phyloP scores from a whole-genome alignment of 37 sponge, comb jelly and placozoan genomes.

The Oopsacas minuta region DNA sequence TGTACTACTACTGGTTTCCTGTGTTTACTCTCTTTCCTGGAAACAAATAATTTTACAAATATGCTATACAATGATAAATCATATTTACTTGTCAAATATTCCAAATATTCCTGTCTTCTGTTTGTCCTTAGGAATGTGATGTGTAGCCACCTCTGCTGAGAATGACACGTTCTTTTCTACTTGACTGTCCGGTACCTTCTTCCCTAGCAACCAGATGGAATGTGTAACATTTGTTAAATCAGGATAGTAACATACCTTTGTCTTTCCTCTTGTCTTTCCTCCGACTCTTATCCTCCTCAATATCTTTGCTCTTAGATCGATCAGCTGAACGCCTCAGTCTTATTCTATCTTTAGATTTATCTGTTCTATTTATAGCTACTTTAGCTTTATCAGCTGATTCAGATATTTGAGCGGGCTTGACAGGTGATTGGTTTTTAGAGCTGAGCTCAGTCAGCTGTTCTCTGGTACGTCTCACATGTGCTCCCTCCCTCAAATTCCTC shows the following conservation, averaged over 20 bases:
- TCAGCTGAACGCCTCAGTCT: background rate
- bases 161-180: background rate
- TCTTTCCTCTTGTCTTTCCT: background rate
- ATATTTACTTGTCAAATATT: background rate
- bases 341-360: background rate
- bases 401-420: background rate
- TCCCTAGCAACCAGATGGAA: background rate
- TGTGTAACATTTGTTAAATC: too few species aligned
- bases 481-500: background rate
- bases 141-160: background rate
- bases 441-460: background rate
- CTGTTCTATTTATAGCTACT: background rate
- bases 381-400: background rate
- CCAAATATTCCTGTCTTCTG: background rate
- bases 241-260: too few species aligned
- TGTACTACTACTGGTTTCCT: background rate
- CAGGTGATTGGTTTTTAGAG: background rate
- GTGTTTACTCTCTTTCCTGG: background rate
- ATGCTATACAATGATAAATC: too few species aligned
- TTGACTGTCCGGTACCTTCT: background rate
- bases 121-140: conserved; percentile 15
- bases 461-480: background rate
- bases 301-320: background rate
- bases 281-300: background rate
- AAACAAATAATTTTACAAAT: background rate